A percentile compares a stretch with the other conserved stretches of the same genome.
These are phyloP conservation scores for Heliconius nattereri DNA, from an alignment of 1,140 invertebrate genomes.

Conservation along the genomic window DNA sequence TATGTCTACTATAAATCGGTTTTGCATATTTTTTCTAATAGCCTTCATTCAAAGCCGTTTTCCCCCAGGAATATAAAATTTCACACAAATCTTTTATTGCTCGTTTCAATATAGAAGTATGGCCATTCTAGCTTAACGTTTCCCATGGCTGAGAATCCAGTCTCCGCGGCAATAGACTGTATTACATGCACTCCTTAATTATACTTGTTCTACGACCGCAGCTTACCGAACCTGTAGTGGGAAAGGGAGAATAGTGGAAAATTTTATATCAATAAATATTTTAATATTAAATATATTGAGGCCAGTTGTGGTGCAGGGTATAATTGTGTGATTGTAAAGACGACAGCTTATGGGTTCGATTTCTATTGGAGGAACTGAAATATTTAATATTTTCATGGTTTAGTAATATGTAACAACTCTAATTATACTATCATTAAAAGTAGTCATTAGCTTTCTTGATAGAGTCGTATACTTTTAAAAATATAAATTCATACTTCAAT, in stretches of 20 bases:
- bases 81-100: constrained; percentile 31
- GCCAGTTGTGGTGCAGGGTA: too few relatives aligned
- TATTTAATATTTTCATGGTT: too few relatives aligned
- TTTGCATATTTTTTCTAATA: not conserved
- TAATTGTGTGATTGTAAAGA: too few relatives aligned
- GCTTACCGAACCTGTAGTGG: constrained; percentile 2
- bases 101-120: constrained; percentile 32
- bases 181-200: constrained; percentile 55
- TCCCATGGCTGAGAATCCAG: constrained; percentile 53
- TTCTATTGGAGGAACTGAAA: too few relatives aligned
- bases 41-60: not conserved
- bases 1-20: not conserved
- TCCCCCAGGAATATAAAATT: constrained; percentile 31
- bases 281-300: too few relatives aligned
- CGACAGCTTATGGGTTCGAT: too few relatives aligned
- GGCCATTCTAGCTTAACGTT: constrained; percentile 40
- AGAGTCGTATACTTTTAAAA: too few relatives aligned
- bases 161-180: constrained; percentile 43
- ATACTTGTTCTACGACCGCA: constrained; percentile 47
- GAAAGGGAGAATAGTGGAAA: not conserved
- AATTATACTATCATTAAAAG: too few relatives aligned
- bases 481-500: too few relatives aligned
- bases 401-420: too few relatives aligned
- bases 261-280: too few relatives aligned
- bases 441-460: too few relatives aligned